A percentile compares a stretch with the other conserved stretches of the same genome.
Conservation (phyloP, 2,888 invertebrate genomes). For the Lepidocyrtinus sp. region DNA sequence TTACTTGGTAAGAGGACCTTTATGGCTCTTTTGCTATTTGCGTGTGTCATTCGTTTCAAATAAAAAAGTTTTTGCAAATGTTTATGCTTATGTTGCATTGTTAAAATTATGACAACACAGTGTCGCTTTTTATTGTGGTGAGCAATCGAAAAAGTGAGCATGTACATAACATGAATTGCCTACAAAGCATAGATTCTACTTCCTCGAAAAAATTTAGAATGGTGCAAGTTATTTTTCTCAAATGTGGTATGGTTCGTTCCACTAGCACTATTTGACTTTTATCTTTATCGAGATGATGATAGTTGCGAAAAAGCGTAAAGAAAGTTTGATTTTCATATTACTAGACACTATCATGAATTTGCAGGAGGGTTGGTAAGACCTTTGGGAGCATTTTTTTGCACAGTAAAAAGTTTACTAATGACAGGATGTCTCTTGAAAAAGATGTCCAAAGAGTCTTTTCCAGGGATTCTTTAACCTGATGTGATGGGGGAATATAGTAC, state of each 20-base stretch:
- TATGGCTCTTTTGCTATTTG: neutral
- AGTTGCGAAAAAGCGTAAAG: neutral
- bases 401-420: slow-evolving; percentile 2
- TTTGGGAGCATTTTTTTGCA: neutral
- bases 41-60: neutral
- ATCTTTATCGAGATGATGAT: neutral
- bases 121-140: slow-evolving; percentile 5
- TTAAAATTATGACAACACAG: slow-evolving; percentile 1
- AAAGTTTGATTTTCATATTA: neutral
- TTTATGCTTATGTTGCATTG: slow-evolving; percentile 7
- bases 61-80: neutral
- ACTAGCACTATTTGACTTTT: neutral
- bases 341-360: neutral
- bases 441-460: neutral
- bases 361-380: neutral
- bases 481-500: too few species aligned
- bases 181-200: neutral
- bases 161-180: neutral
- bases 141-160: slow-evolving; percentile 6
- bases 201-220: neutral
- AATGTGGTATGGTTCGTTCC: neutral
- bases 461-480: neutral
- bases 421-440: neutral
- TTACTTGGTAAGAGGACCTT: too few species aligned
- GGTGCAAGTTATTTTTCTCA: slow-evolving; percentile 1